Conservation (phyloP, 2,888 invertebrate genomes). For the Anoncus sp. region DNA sequence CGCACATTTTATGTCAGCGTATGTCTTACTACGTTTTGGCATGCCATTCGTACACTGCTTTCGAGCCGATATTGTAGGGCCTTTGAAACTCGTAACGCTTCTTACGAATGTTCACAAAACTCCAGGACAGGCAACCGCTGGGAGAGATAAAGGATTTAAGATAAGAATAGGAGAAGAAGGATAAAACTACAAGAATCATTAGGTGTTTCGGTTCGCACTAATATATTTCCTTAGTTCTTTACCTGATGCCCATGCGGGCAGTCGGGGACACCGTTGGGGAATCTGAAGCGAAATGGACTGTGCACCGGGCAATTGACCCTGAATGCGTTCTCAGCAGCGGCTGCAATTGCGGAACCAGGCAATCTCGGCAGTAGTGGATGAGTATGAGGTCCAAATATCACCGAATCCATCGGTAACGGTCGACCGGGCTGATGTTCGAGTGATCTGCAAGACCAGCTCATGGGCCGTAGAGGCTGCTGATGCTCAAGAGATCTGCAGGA, state of each 20-base stretch:
- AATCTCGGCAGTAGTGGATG: constrained; percentile 84
- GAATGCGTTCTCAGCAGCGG: constrained; percentile 83
- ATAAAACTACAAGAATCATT: background rate
- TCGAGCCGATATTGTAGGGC: background rate
- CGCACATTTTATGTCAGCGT: background rate
- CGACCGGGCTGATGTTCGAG: constrained; percentile 83
- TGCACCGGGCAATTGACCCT: constrained; percentile 89
- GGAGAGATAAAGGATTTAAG: background rate
- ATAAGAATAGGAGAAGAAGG: constrained; percentile 1
- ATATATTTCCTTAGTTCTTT: constrained; percentile 1
- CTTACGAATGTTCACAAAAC: constrained; percentile 6
- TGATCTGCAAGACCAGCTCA: constrained; percentile 78
- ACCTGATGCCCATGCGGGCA: constrained; percentile 83
- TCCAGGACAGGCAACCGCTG: background rate
- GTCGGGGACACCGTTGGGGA: constrained; percentile 84
- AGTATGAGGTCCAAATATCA: constrained; percentile 83
- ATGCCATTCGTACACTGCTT: background rate
- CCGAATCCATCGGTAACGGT: constrained; percentile 83
- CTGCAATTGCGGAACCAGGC: constrained; percentile 75
- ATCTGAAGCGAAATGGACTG: constrained; percentile 89
- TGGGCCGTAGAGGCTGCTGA: constrained; percentile 68
- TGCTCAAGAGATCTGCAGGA: constrained; percentile 74
- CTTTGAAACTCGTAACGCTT: background rate
- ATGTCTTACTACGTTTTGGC: constrained; percentile 1
- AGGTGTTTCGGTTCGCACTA: background rate